These are phyloP conservation scores for Dendroctonus valens DNA, from an alignment of 1,140 invertebrate genomes.

Conservation along the genomic window DNA sequence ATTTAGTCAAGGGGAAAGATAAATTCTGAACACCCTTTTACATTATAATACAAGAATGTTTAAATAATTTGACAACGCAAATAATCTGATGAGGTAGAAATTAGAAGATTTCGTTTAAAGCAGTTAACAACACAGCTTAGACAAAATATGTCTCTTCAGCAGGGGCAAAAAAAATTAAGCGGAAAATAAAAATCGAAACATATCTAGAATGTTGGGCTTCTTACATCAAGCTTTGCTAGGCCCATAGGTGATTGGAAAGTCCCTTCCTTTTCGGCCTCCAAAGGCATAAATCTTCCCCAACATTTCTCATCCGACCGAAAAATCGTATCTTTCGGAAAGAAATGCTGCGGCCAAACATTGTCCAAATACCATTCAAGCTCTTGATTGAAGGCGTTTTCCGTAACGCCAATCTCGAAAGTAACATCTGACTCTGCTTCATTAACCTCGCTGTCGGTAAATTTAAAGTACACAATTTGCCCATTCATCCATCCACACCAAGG, in stretches of 20 bases:
- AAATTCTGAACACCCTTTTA: too few species aligned
- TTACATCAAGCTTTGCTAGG: conserved; percentile 57
- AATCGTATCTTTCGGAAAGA: conserved; percentile 82
- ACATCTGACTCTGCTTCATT: conserved; percentile 66
- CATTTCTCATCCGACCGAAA: conserved; percentile 70
- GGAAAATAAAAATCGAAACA: too few species aligned
- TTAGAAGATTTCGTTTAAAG: too few species aligned
- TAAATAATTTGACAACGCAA: too few species aligned
- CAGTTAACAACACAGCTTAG: too few species aligned
- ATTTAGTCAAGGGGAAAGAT: background rate
- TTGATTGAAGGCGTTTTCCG: conserved; percentile 71
- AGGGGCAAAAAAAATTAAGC: too few species aligned
- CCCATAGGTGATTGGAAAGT: conserved; percentile 63
- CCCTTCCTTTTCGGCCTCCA: conserved; percentile 58
- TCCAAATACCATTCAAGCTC: conserved; percentile 94
- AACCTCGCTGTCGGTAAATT: conserved; percentile 63
- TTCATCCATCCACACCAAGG: conserved; percentile 92
- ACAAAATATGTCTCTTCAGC: too few species aligned
- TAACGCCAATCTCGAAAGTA: conserved; percentile 44
- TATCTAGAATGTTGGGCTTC: too few species aligned
- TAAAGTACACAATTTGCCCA: conserved; percentile 91
- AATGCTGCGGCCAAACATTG: conserved; percentile 88
- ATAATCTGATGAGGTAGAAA: too few species aligned
- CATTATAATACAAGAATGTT: too few species aligned
- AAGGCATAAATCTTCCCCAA: conserved; percentile 59